Evolutionary conservation across 2,888 invertebrate genomes (phyloP).

Genomic region (Chrysina gloriosa): DNA sequence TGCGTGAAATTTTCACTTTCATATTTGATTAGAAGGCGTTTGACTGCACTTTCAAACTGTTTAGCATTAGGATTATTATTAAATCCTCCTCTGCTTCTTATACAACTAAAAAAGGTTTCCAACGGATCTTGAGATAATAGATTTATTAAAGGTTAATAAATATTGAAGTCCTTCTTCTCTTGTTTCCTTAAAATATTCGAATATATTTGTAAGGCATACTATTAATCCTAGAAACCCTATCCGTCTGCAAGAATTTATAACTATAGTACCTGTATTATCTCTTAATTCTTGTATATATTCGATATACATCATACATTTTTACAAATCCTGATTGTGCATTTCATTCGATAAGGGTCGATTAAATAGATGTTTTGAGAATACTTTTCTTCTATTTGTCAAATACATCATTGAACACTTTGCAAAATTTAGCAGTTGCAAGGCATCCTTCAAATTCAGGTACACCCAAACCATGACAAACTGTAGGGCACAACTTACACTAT

Average conservation of each 20-base stretch:
- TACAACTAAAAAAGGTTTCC: constrained; percentile 47
- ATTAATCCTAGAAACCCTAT: constrained; percentile 44
- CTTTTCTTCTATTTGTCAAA: no score
- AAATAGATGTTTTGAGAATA: no score
- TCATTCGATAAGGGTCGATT: no score
- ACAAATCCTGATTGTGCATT: no score
- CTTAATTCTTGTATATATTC: constrained; percentile 51
- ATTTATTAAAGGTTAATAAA: constrained; percentile 47
- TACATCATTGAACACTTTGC: constrained; percentile 46
- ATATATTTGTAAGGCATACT: constrained; percentile 24
- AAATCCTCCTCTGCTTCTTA: constrained; percentile 44
- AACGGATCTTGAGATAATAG: constrained; percentile 46
- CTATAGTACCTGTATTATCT: constrained; percentile 41
- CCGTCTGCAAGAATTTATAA: constrained; percentile 38
- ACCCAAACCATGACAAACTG: constrained; percentile 31
- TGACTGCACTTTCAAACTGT: constrained; percentile 47
- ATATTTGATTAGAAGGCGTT: constrained; percentile 42
- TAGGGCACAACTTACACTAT: constrained; percentile 48
- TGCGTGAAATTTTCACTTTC: no score
- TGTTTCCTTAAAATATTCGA: constrained; percentile 17
- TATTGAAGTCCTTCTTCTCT: constrained; percentile 18
- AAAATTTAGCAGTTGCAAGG: constrained; percentile 32
- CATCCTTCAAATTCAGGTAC: constrained; percentile 21
- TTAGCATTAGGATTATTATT: constrained; percentile 46
- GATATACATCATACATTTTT: no score